Conservation (phyloP, 2,113 vertebrate genomes). For the Typhlomys cinereus region DNA sequence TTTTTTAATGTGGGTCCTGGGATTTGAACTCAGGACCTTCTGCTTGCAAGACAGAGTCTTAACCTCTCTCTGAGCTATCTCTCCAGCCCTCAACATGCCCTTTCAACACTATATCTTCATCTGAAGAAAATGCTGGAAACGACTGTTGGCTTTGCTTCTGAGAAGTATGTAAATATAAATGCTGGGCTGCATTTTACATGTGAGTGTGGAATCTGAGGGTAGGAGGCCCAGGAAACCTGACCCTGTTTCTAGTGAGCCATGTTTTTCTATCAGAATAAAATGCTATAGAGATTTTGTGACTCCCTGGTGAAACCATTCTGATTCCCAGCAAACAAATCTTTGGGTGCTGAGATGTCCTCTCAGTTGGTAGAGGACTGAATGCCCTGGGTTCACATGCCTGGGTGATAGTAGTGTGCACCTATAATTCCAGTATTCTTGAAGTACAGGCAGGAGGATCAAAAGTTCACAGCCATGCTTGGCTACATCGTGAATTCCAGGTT, state of each 20-base stretch:
- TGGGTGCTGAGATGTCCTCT: not conserved
- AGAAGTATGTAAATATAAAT: not conserved
- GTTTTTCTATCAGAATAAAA: not conserved
- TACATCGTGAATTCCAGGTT: not conserved
- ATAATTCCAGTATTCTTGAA: not conserved
- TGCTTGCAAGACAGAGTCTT: too few relatives aligned
- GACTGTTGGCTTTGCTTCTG: not conserved
- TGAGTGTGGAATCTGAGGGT: not conserved
- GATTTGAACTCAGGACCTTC: too few relatives aligned
- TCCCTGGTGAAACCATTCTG: not conserved
- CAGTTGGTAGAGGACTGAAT: too few relatives aligned
- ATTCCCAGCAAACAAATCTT: not conserved
- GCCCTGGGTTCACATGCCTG: not conserved
- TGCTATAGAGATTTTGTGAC: not conserved
- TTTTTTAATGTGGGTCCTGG: too few relatives aligned
- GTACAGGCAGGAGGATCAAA: not conserved
- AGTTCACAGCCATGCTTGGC: not conserved
- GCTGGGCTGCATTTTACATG: not conserved
- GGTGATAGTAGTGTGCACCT: not conserved
- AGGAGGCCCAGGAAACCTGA: not conserved
- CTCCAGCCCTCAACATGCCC: too few relatives aligned
- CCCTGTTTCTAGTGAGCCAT: not conserved
- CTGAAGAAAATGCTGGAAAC: not conserved
- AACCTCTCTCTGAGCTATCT: too few relatives aligned
- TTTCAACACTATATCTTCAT: too few relatives aligned